These are phyloP conservation scores for Scolanthus callimorphus DNA, from an alignment of 92 coral and sea anemone genomes.

Conservation along the genomic window DNA sequence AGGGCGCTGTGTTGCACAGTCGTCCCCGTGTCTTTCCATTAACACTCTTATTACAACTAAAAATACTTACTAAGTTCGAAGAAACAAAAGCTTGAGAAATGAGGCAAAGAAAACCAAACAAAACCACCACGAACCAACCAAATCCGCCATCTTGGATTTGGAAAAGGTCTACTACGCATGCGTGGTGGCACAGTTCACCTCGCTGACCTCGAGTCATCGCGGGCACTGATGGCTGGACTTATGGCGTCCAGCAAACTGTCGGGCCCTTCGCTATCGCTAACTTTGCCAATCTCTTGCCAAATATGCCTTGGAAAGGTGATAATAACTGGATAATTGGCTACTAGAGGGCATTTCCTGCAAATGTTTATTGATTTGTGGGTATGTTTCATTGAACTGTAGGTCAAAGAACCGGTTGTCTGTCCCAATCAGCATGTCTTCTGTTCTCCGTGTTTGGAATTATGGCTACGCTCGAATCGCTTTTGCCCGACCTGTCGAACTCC, in stretches of 20 bases:
- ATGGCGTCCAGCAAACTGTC: conserved; percentile 55
- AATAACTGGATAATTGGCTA: too few species aligned
- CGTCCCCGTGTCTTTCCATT: too few species aligned
- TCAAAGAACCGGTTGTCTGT: conserved; percentile 96
- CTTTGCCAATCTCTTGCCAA: conserved; percentile 97
- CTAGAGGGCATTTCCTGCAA: too few species aligned
- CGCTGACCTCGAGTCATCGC: not conserved
- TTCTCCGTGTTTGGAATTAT: conserved; percentile 91
- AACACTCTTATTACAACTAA: too few species aligned
- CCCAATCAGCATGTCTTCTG: conserved; percentile 98
- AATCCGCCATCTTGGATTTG: conserved; percentile 77
- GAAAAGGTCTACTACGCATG: conserved; percentile 23
- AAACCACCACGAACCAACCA: conserved; percentile 46
- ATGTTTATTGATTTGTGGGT: conserved; percentile 1
- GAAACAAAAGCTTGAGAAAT: conserved; percentile 72
- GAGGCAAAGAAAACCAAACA: conserved; percentile 70
- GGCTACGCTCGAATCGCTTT: conserved; percentile 82
- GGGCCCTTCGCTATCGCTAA: conserved; percentile 80
- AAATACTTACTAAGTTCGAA: conserved; percentile 87
- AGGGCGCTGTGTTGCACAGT: too few species aligned
- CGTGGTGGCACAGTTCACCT: not conserved
- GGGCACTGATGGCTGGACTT: conserved; percentile 11
- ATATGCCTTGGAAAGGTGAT: conserved; percentile 96
- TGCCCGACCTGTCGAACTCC: conserved; percentile 98
- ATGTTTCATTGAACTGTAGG: conserved; percentile 47